Evolutionary conservation across 1,140 invertebrate species (phyloP).

Genomic region (Drosophila arawakana): DNA sequence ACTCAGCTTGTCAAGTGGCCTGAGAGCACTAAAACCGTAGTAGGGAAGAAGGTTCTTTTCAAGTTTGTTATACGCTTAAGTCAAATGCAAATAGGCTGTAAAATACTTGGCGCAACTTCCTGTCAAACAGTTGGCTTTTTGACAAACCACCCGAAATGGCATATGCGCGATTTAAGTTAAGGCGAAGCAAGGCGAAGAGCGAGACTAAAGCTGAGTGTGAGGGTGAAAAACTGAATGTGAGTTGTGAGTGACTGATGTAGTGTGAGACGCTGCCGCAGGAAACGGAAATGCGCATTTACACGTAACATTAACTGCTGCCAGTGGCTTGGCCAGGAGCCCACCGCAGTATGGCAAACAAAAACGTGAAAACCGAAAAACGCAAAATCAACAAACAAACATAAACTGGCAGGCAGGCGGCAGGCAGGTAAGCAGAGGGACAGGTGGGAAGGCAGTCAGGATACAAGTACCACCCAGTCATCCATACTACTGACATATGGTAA

Average conservation of each 20-base stretch:
- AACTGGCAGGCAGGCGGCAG: too few relatives aligned
- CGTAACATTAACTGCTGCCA: conserved; percentile 79
- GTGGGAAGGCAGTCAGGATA: conserved; percentile 13
- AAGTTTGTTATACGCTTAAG: conserved; percentile 22
- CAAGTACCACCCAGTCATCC: conserved; percentile 3
- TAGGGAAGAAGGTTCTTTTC: conserved; percentile 1
- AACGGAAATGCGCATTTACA: conserved; percentile 82
- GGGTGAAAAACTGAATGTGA: neutral
- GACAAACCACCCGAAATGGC: conserved; percentile 55
- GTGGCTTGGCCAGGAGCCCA: conserved; percentile 43
- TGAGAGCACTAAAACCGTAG: too few relatives aligned
- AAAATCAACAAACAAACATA: conserved; percentile 74
- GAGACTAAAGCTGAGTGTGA: neutral
- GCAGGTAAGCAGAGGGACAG: too few relatives aligned
- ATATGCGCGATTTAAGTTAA: conserved; percentile 22
- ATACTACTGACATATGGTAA: conserved; percentile 60
- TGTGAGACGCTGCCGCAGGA: conserved; percentile 53
- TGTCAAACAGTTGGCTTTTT: conserved; percentile 78
- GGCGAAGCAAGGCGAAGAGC: neutral
- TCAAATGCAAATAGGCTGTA: conserved; percentile 61
- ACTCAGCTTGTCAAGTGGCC: conserved; percentile 1
- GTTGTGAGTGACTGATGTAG: conserved; percentile 22
- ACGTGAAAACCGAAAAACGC: conserved; percentile 67
- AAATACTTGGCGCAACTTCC: conserved; percentile 68
- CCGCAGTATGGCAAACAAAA: conserved; percentile 68